Base-by-base conservation (phyloP, 2,888 invertebrate genomes). In the Hyppa rectilinea region DNA sequence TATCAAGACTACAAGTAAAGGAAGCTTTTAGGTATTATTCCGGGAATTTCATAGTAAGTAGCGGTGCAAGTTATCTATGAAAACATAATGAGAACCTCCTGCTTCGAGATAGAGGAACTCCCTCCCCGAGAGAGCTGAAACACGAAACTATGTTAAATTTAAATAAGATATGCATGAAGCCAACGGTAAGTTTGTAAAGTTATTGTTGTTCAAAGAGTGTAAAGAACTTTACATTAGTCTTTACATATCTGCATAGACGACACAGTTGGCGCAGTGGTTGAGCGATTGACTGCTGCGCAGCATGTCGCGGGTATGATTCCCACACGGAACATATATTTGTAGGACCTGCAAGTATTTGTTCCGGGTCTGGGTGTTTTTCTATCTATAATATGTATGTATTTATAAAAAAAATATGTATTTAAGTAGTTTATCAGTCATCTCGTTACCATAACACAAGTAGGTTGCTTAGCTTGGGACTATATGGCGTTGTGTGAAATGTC, bases 11-110 rank as follows among this genome's bases (percentile, higher is more conserved):
- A 36, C 10, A 29, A 23, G 14, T 23, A 20, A 6, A 43, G 29
- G n/a, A n/a, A 70, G 20, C 20, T 49, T 45, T 23, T n/a, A 70
- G 20, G 0, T 50, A 67, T 23, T 49, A 43, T 64, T 49, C 49
- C n/a, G 14, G 43, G 29, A 36, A 31, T 36, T 49, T n/a, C 12
- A 29, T 31, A 29, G 12, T 38, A 56, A 56, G 12, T 49, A 26
- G 20, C 38, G 14, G 5, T 56, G 23, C 23, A 43, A 56, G 26
- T 75, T 66, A 14, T 45, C n/a, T 45, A 12, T 43, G 43, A 55
- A 47, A 23, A 49, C 36, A 31, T 4, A 36, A 43, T 17, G 29
- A 20, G 40, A 36, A 43, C 7, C 4, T 62, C n/a, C n/a, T n/a
- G n/a, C 34, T 65, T 12, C 3, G 14, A 56, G 9, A 45, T 5